These are phyloP conservation scores for Eubasilissa regina DNA, from an alignment of 1,140 invertebrate genomes.

Conservation along the genomic window DNA sequence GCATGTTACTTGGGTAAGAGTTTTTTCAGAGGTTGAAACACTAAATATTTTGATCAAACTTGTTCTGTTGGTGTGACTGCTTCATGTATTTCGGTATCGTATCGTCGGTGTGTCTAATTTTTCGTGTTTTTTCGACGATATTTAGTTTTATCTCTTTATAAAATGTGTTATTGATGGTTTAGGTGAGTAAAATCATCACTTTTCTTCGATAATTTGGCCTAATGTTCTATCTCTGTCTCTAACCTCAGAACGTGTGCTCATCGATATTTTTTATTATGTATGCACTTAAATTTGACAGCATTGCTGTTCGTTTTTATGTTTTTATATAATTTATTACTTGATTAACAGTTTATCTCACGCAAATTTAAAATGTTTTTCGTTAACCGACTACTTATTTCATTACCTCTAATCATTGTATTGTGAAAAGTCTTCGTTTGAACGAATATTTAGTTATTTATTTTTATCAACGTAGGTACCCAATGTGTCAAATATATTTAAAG, in stretches of 20 bases:
- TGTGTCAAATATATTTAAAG: neutral
- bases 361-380: neutral
- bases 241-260: conserved; percentile 47
- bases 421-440: neutral
- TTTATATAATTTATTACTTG: conserved; percentile 2
- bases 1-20: neutral
- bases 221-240: neutral
- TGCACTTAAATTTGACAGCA: conserved; percentile 45
- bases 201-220: neutral
- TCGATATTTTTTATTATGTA: conserved; percentile 49
- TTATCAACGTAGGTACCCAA: conserved; percentile 22
- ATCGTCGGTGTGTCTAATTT: conserved; percentile 45
- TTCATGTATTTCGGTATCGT: conserved; percentile 37
- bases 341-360: neutral
- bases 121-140: conserved; percentile 48
- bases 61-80: conserved; percentile 21
- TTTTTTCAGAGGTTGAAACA: conserved; percentile 8
- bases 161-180: conserved; percentile 41
- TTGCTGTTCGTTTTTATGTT: conserved; percentile 38
- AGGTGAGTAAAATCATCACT: conserved; percentile 39
- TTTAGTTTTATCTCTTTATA: conserved; percentile 40
- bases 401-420: neutral
- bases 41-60: conserved; percentile 20
- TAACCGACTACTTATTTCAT: neutral
- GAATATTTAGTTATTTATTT: conserved; percentile 19